Base-by-base conservation (phyloP, 2,797 vertebrate species). In the Distichodus sexfasciatus region DNA sequence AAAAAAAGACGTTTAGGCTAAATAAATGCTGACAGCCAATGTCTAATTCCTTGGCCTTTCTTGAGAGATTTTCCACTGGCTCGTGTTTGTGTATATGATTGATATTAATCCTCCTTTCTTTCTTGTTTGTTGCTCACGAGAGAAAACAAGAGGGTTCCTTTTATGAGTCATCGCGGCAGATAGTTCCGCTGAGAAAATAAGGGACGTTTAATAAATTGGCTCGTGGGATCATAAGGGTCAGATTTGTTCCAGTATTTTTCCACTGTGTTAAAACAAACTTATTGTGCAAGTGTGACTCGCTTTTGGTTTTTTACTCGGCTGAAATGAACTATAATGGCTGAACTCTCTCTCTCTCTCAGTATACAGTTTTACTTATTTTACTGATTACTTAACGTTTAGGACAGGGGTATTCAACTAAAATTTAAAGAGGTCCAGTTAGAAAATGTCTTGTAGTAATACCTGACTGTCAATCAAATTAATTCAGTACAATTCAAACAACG, bases 31-130 rank as follows among this genome's bases (percentile, higher is more conserved):
- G 64, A 67, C 46, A 55, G 66, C 71, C 75, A 73, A 43, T 10
- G 57, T 66, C 54, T 50, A 60, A 44, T 66, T 71, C 59, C 51
- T 43, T 31, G 29, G 38, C 41, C 60, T 43, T 69, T n/a, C n/a
- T n/a, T n/a, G n/a, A 28, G 53, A 65, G 61, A 69, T 33, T 77
- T 77, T 74, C 76, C 71, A 33, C 69, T 74, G 44, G 35, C 62
- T 50, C 47, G 29, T 9, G 60, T 65, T 75, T 60, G 55, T 60
- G 40, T 33, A 53, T 63, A 40, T 17, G 1, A 11, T 48, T 60
- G 44, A 75, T 26, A 53, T 35, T 60, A 43, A 36, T 58, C 65
- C 54, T 65, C 48, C 23, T 60, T 71, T 50, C n/a, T 48, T 38
- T 19, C 31, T 21, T 36, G 53, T 55, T 36, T 36, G 19, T 55